These are phyloP conservation scores for Jacana jacana DNA, from an alignment of 2,113 vertebrate species.

Conservation along the genomic window DNA sequence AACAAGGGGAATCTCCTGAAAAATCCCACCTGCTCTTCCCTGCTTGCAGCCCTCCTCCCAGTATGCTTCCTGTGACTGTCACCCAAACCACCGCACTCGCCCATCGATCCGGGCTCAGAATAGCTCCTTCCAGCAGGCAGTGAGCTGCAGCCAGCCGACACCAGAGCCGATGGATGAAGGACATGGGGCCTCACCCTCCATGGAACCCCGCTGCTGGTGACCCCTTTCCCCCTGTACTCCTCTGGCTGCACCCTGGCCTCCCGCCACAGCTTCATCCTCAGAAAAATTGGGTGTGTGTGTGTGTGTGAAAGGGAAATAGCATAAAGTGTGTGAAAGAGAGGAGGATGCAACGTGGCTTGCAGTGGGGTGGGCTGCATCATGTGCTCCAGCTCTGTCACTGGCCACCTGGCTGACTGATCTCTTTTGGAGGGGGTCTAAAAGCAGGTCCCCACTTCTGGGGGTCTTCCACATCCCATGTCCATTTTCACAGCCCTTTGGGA, in stretches of 20 bases:
- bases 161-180: not conserved
- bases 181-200: accelerated
- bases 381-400: not conserved
- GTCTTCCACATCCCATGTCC: not conserved
- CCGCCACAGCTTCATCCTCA: not conserved
- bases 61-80: not conserved
- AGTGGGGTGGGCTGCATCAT: not conserved
- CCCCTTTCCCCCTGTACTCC: too few relatives aligned
- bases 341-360: not conserved
- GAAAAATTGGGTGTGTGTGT: not conserved
- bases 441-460: not conserved
- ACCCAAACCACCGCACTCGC: not conserved
- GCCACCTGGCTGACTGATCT: not conserved
- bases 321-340: not conserved
- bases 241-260: not conserved
- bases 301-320: not conserved
- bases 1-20: not conserved
- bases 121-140: conserved; percentile 11
- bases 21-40: conserved; percentile 1
- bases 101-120: conserved; percentile 50
- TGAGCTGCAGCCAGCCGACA: not conserved
- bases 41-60: not conserved
- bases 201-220: accelerated
- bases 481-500: not conserved
- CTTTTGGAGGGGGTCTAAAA: not conserved